Percentiles rank a stretch among this genome's conserved stretches.
Evolutionary conservation across 2,888 invertebrate species (phyloP).

Genomic region (Neelides folsomi): DNA sequence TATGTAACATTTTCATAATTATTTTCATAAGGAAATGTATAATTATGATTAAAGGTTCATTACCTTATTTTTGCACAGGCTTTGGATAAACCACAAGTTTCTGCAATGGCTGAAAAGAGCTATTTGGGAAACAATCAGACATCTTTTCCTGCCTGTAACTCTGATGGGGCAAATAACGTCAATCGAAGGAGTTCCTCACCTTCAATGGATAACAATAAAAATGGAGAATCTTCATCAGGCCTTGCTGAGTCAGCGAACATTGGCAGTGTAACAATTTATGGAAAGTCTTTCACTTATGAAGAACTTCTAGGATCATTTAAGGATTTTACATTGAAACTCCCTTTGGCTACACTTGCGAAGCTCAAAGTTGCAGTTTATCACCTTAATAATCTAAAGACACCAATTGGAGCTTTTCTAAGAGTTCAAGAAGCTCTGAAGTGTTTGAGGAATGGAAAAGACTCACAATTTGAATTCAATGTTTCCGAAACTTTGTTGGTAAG

Average conservation of each 20-base stretch:
- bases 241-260: too few species aligned
- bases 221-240: background rate
- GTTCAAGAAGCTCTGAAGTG: constrained; percentile 26
- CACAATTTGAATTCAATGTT: constrained; percentile 22
- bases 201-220: constrained; percentile 21
- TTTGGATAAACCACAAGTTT: too few species aligned
- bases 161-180: background rate
- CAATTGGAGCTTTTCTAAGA: constrained; percentile 29
- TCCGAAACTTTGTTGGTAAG: constrained; percentile 28
- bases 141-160: too few species aligned
- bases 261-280: too few species aligned
- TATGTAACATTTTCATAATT: too few species aligned
- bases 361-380: constrained; percentile 15
- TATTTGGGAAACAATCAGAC: too few species aligned
- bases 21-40: too few species aligned
- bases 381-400: constrained; percentile 24
- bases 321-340: constrained; percentile 22
- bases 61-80: too few species aligned
- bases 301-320: constrained; percentile 13
- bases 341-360: constrained; percentile 23
- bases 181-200: constrained; percentile 23
- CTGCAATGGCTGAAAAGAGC: too few species aligned
- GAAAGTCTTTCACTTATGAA: background rate
- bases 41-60: too few species aligned
- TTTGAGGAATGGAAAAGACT: constrained; percentile 22